Percentiles rank a stretch among this genome's conserved stretches.
phyloP scores from a whole-genome alignment of 2,888 invertebrate genomes.

The Scaeva pyrastri region DNA sequence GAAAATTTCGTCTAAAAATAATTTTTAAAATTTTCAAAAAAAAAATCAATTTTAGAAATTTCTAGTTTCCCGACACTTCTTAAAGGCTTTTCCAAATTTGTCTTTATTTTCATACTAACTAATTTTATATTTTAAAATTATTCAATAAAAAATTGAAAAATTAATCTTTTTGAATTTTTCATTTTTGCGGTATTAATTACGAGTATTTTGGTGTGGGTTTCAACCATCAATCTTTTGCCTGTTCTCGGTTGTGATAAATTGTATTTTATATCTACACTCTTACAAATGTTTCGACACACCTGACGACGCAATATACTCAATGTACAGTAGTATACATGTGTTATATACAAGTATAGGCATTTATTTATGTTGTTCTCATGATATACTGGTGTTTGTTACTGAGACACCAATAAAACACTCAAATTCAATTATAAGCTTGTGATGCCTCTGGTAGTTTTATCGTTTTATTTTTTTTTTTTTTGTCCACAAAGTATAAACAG shows the following conservation, averaged over 20 bases:
- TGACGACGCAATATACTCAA: neutral
- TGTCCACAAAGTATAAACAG: neutral
- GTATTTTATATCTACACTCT: neutral
- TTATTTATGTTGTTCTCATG: neutral
- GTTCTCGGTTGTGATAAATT: neutral
- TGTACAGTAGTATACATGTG: neutral
- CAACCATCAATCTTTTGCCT: constrained; percentile 7
- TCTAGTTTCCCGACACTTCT: too few species aligned
- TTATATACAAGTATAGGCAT: too few species aligned
- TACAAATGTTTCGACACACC: neutral
- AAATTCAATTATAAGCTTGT: constrained; percentile 19
- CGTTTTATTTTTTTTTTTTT: too few species aligned
- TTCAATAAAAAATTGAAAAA: too few species aligned
- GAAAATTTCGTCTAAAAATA: too few species aligned
- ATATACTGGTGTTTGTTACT: neutral
- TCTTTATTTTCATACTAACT: too few species aligned
- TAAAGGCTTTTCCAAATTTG: too few species aligned
- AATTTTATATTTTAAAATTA: too few species aligned
- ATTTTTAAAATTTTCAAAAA: too few species aligned
- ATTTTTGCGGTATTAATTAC: neutral
- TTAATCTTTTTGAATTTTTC: neutral
- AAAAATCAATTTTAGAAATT: too few species aligned
- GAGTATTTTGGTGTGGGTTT: neutral
- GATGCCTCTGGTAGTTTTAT: constrained; percentile 5
- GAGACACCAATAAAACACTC: constrained; percentile 33